A percentile compares a stretch with the other conserved stretches of the same genome.
Conservation (phyloP, 2,888 invertebrate genomes). For the Willowsia nigromaculata region DNA sequence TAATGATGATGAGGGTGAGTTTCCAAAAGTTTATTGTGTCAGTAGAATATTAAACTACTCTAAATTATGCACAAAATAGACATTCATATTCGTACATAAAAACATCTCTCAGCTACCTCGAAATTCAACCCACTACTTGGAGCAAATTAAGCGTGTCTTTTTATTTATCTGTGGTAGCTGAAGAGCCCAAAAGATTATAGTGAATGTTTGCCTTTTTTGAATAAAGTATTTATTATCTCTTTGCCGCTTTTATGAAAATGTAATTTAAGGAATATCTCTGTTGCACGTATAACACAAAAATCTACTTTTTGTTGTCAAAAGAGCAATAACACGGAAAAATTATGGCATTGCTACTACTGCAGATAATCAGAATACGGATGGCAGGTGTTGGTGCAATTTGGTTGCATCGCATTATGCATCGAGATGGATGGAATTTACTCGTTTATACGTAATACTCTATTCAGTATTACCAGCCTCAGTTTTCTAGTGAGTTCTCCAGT, state of each 20-base stretch:
- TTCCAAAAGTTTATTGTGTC: constrained; percentile 59
- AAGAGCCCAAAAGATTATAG: too few relatives aligned
- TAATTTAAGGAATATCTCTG: constrained; percentile 20
- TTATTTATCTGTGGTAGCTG: too few relatives aligned
- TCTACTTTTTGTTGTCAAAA: constrained; percentile 59
- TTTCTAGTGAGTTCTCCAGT: constrained; percentile 45
- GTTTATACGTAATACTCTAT: constrained; percentile 13
- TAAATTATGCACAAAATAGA: constrained; percentile 25
- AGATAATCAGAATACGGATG: background rate
- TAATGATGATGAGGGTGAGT: background rate
- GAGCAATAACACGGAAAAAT: background rate
- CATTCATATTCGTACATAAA: constrained; percentile 34
- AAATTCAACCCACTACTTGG: constrained; percentile 23
- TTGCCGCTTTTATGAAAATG: background rate
- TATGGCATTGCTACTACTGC: constrained; percentile 11
- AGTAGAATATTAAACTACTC: constrained; percentile 31
- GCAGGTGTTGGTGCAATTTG: constrained; percentile 10
- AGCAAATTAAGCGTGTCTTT: too few relatives aligned
- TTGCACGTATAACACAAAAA: constrained; percentile 58
- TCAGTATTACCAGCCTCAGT: too few relatives aligned
- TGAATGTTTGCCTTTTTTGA: too few relatives aligned
- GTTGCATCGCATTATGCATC: background rate
- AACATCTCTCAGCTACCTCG: background rate
- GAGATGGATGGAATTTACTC: background rate
- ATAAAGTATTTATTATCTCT: too few relatives aligned